A percentile compares a stretch with the other conserved stretches of the same genome.
These are phyloP conservation scores for Columba guinea DNA, from an alignment of 2,797 vertebrate genomes.

Conservation along the genomic window DNA sequence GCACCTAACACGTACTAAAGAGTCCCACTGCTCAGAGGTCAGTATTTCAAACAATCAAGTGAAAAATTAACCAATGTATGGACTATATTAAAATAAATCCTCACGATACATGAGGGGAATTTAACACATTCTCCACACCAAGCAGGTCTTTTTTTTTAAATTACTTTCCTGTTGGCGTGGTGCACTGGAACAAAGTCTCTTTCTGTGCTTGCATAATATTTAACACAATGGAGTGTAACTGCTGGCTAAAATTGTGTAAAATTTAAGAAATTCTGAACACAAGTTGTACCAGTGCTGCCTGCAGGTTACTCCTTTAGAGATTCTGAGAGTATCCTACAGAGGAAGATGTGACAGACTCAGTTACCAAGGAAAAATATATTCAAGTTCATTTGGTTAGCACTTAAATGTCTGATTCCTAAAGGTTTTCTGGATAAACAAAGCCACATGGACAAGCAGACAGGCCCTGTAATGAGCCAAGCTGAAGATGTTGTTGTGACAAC, in stretches of 20 bases:
- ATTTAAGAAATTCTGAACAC: not conserved
- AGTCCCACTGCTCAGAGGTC: not conserved
- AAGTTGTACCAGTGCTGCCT: not conserved
- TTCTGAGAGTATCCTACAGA: not conserved
- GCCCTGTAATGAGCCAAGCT: not conserved
- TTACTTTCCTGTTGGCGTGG: not conserved
- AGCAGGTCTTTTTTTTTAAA: not conserved
- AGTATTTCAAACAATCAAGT: not conserved
- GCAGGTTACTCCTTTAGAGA: not conserved
- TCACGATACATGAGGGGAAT: not conserved
- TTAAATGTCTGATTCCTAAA: not conserved
- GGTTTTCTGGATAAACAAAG: not conserved
- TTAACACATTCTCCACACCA: not conserved
- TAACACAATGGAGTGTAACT: not conserved
- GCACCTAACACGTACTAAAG: not conserved
- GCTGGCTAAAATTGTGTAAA: not conserved
- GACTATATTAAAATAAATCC: not conserved
- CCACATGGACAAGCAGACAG: not conserved
- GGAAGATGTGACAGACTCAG: not conserved
- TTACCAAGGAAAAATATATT: not conserved
- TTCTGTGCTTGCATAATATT: not conserved
- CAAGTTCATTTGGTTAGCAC: not conserved
- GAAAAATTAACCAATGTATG: not conserved
- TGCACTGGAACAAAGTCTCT: not conserved
- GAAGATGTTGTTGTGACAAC: not conserved